These are phyloP conservation scores for Pygathrix nemaeus DNA, from an alignment of 2,113 vertebrate species.

Conservation along the genomic window DNA sequence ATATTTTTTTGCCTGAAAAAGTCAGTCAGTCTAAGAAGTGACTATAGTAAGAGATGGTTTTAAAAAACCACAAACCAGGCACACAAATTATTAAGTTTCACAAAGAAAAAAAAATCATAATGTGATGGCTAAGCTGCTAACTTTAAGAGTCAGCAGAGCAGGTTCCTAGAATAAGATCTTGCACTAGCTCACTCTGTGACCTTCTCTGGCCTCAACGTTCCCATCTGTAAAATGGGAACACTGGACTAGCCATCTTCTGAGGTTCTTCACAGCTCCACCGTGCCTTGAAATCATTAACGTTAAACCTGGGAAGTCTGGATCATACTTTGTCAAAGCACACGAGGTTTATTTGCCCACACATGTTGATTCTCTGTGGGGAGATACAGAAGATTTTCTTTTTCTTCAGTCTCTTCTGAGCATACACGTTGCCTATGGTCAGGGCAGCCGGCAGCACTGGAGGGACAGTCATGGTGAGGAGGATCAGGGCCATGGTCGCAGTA, in stretches of 20 bases:
- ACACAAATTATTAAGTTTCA: background rate
- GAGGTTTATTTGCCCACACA: constrained; percentile 85
- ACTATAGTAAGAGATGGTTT: background rate
- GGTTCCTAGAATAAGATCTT: background rate
- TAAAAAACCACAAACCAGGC: background rate
- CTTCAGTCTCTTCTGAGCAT: constrained; percentile 83
- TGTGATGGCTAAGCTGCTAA: background rate
- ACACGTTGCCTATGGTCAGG: constrained; percentile 82
- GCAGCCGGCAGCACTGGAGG: constrained; percentile 80
- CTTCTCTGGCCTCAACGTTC: background rate
- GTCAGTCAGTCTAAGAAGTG: background rate
- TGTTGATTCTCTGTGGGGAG: constrained; percentile 85
- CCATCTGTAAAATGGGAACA: background rate
- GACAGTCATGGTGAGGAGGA: constrained; percentile 77
- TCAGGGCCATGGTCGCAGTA: constrained; percentile 70
- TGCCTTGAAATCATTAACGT: background rate
- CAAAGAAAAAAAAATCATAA: background rate
- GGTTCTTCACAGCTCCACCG: background rate
- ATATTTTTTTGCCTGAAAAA: background rate
- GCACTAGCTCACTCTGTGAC: background rate
- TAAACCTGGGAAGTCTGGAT: background rate
- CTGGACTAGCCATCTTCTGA: background rate
- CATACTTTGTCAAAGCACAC: constrained; percentile 87
- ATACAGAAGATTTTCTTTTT: constrained; percentile 84
- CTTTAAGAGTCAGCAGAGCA: background rate